Evolutionary conservation across 2,888 invertebrate species (phyloP).

Genomic region (Sesia apiformis): DNA sequence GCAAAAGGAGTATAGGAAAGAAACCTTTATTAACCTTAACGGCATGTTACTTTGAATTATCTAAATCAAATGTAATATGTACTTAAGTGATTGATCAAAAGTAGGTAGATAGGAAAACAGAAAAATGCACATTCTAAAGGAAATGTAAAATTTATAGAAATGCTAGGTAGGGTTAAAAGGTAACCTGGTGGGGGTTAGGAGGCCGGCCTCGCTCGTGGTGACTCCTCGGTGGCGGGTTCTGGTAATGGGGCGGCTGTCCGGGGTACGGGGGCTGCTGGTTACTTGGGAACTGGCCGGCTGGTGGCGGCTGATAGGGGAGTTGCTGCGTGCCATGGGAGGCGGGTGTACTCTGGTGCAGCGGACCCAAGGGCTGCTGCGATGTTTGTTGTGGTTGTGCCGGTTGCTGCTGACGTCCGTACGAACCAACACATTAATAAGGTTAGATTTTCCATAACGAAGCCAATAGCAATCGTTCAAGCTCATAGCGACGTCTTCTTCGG

Average conservation of each 20-base stretch:
- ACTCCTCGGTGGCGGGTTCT: conserved; percentile 68
- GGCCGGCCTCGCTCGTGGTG: conserved; percentile 71
- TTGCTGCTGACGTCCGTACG: conserved; percentile 76
- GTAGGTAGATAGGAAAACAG: no score
- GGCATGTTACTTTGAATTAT: no score
- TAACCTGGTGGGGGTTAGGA: conserved; percentile 65
- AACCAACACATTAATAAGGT: conserved; percentile 76
- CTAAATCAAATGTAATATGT: no score
- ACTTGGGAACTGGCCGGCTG: conserved; percentile 68
- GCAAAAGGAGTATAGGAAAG: no score
- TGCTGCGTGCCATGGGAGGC: conserved; percentile 74
- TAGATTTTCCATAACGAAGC: conserved; percentile 72
- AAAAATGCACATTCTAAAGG: neutral
- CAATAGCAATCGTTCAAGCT: conserved; percentile 66
- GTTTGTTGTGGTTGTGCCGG: conserved; percentile 71
- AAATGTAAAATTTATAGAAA: conserved; percentile 6
- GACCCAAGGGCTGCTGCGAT: conserved; percentile 70
- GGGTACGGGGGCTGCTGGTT: conserved; percentile 51
- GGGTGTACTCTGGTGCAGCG: conserved; percentile 70
- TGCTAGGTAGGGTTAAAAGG: conserved; percentile 7
- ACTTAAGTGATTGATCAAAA: no score
- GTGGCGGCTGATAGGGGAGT: conserved; percentile 58
- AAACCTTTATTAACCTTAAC: no score
- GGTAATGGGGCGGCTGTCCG: conserved; percentile 33
- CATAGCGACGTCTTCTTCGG: conserved; percentile 59